Evolutionary conservation across 2,888 invertebrate species (phyloP), one percentile per base, ranked within the genome.

Genomic region (Andrena flavipes): DNA sequence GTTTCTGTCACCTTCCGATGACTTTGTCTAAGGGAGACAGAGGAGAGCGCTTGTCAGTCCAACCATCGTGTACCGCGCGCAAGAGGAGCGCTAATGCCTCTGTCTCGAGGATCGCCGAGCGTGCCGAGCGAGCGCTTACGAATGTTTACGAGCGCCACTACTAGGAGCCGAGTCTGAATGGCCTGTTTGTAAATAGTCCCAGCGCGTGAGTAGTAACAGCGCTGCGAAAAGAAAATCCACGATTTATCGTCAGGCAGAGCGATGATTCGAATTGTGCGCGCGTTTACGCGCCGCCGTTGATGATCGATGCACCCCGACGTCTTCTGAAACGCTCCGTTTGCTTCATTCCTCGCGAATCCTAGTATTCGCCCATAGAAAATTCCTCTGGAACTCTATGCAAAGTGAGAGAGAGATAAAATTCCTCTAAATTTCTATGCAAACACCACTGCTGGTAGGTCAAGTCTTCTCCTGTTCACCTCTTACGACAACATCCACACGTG

Each of bases 141-240:
- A 71, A 68, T 71, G 65, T 76, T 86, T 84, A 82, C 73, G 65
- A 74, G 76, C 67, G 65, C 65, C 33, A 59, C 69, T 74, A 13
- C 23, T 54, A 54, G 59, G 8, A 62, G 54, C 26, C 56, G 60
- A n/a, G 20, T 62, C 48, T 67, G 77, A 87, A 84, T 72, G 76
- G 73, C 60, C 42, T 72, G 86, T 84, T 87, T 82, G 87, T 83
- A 84, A 84, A 87, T 84, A 87, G 74, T 62, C 23, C 33, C 71
- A 60, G 42, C 30, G 7, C 35, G 13, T 5, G 42, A 42, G 16
- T 42, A 16, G 42, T 42, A 42, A 42, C 62, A 42, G 33, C 6
- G 6, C 26, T 1, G 62, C 8, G 56, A 71, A 6, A 48, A 76
- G 59, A 63, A 65, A 65, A 59, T n/a, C 59, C 67, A 6, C 49